Evolutionary conservation across 1,140 invertebrate genomes (phyloP), one percentile per base, ranked within the genome.

Genomic region (Panagrolaimus sp.): DNA sequence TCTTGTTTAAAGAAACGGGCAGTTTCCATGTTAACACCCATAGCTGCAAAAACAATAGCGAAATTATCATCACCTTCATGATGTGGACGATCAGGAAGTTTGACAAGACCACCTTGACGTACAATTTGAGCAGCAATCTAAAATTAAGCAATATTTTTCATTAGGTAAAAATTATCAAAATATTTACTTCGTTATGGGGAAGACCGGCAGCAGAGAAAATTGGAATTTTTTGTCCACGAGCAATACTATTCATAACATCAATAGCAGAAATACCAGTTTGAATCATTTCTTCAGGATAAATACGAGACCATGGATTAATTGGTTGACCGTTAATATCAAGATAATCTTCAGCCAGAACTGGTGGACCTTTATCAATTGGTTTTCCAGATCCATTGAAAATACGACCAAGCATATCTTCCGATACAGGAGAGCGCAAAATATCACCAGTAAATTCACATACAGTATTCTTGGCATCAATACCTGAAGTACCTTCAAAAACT

Each of bases 261-360:
- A 98, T 98, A 75, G 94, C 92, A 45, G 93, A 97, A 75, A 97
- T 96, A 86, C 94, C 94, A 74, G 94, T 97, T 85, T 98, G 94
- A 74, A 97, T 96, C 94, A 98, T 98, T 87, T 98, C 94, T 85
- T 97, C 92, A 0, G 94, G 94, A 85, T 98, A 98, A 83, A 95
- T 97, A 88, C 94, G 90, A 1, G 92, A 94, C 90, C 92, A 96
- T 0, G 94, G 94, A 85, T 98, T 98, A 79, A 97, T 97, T 67
- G 94, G 93, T 84, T 96, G 92, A 72, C 94, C 89, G 84, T 96
- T 90, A 85, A 97, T 98, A 85, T 98, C 94, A 61, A 98, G 85
- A 85, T 88, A 97, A 84, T 96, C 94, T 85, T 97, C 94, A n/a
- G 94, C 93, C 71, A 97, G 85, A 77, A 97, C 94, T 78, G 91